Evolutionary conservation across 2,797 vertebrate species (phyloP), one percentile per base, ranked within the genome.

Genomic region (Glossophaga mutica): DNA sequence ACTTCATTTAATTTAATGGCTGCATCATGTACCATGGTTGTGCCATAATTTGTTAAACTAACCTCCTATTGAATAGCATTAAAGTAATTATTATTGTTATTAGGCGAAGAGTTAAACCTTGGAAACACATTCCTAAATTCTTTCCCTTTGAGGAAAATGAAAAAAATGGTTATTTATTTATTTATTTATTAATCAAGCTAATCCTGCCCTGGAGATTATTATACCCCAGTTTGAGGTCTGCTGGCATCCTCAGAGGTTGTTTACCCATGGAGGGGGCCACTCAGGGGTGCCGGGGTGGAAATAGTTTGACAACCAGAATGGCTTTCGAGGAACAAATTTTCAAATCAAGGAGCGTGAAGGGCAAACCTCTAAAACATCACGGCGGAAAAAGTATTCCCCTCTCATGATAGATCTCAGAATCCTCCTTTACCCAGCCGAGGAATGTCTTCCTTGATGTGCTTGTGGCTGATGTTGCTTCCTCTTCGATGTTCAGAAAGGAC

Each of bases 1-100:
- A 95, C 89, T 89, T 94, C 91, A 74, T 95, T 97, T 97, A 95
- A 89, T 93, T 94, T 96, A 94, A 95, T 81, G 89, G 86, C 83
- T 89, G 85, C 83, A 95, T 90, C 93, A 67, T 91, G 94, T 96
- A 95, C 94, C 39, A 52, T 82, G 87, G 85, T 93, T 92, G 90
- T 71, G 78, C 68, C 73, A 26, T 96, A 93, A 97, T 97, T 94
- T 97, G 87, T 88, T 96, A 94, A 96, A 96, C 94, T 96, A 96
- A 96, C 90, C 79, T 62, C 79, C 48, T 70, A 86, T 26, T 93
- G 74, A 78, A 90, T 87, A 94, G 73, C 97, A 96, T 96, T 97
- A 95, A 94, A 90, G 90, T 96, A 94, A 97, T 97, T 96, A 95
- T 96, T 96, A 94, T 94, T 96, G 94, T 93, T 96, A 94, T 90